phyloP scores from a whole-genome alignment of 2,797 vertebrate species.

The Leptodactylus fallax region DNA sequence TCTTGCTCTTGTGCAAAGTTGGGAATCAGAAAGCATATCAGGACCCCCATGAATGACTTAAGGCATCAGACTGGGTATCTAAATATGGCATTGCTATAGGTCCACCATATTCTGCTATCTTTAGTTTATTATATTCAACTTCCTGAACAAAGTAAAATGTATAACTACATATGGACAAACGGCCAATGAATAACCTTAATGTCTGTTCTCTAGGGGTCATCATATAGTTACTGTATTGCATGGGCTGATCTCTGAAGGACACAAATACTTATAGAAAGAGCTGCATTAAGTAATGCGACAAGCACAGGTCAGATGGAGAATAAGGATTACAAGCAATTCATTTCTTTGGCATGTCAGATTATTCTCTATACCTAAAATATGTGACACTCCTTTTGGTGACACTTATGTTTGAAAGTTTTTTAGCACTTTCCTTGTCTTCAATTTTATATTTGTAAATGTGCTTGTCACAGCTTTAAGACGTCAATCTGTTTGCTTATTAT shows the following conservation, averaged over 20 bases:
- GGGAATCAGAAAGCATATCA: not conserved
- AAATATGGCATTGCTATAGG: not conserved
- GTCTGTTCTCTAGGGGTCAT: not conserved
- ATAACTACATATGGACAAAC: not conserved
- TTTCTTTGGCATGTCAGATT: not conserved
- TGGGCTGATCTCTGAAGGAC: not conserved
- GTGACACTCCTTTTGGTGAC: too few species aligned
- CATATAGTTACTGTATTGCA: not conserved
- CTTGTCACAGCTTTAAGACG: not conserved
- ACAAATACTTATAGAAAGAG: not conserved
- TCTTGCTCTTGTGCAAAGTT: not conserved
- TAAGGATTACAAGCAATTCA: not conserved
- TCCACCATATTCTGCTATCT: too few species aligned
- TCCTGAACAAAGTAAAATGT: too few species aligned
- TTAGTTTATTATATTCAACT: not conserved
- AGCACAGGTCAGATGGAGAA: not conserved
- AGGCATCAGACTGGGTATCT: not conserved
- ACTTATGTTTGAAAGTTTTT: too few species aligned
- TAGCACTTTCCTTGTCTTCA: too few species aligned
- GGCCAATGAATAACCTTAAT: not conserved
- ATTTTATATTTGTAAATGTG: not conserved
- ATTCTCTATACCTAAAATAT: too few species aligned
- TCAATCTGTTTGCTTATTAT: not conserved
- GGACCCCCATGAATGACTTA: not conserved
- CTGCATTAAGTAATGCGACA: not conserved